Evolutionary conservation across 2,113 vertebrate species (phyloP).

Genomic region (Chamaea fasciata): DNA sequence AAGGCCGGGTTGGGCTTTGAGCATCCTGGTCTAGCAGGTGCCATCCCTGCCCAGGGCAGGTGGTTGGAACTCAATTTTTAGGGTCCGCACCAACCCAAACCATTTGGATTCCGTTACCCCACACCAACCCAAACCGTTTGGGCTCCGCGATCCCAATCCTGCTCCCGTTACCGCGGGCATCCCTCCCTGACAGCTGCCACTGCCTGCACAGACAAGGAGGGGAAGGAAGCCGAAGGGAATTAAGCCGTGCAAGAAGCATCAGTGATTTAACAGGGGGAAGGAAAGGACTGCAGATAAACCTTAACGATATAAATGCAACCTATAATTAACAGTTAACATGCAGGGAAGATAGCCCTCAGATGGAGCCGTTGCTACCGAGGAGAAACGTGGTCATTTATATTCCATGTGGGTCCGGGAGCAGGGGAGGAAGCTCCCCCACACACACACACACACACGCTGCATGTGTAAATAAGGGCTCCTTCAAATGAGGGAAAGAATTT

Average conservation of each 20-base stretch:
- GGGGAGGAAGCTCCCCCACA: neutral
- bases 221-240: neutral
- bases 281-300: neutral
- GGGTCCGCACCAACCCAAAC: rapidly evolving
- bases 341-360: neutral
- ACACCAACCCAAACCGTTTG: rapidly evolving
- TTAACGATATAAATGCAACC: neutral
- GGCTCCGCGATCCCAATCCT: neutral
- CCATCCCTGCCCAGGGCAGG: neutral
- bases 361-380: neutral
- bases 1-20: neutral
- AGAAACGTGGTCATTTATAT: constrained; percentile 35
- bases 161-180: rapidly evolving
- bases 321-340: constrained; percentile 36
- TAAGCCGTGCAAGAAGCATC: neutral
- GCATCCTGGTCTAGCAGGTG: neutral
- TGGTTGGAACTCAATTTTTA: too few relatives aligned
- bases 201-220: neutral
- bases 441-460: neutral
- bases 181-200: neutral
- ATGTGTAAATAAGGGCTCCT: constrained; percentile 1
- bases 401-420: neutral
- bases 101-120: neutral
- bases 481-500: neutral
- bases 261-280: neutral